Conservation (phyloP, 2,113 vertebrate species). For the Petaurus breviceps region DNA sequence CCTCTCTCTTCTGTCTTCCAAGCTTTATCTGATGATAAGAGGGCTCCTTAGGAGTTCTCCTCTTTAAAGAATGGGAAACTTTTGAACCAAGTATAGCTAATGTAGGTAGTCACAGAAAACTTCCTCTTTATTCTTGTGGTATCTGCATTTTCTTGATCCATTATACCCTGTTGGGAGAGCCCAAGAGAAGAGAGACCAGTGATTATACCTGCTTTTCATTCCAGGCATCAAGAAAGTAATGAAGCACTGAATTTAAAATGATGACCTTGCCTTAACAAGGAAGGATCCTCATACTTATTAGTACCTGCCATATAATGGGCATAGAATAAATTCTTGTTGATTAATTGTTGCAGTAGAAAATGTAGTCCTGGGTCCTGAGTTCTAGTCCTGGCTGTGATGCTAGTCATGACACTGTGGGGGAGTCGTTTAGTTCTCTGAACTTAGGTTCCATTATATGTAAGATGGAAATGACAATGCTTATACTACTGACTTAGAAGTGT, state of each 20-base stretch:
- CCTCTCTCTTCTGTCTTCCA: background rate
- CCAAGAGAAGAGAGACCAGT: background rate
- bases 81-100: background rate
- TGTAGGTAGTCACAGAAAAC: background rate
- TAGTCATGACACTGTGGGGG: background rate
- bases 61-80: background rate
- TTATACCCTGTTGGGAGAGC: background rate
- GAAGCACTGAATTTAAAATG: background rate
- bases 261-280: background rate
- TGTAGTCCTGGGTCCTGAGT: background rate
- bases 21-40: background rate
- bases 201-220: background rate
- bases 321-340: background rate
- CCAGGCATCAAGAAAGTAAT: background rate
- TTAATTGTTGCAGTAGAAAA: background rate
- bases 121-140: background rate
- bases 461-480: background rate
- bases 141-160: background rate
- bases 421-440: background rate
- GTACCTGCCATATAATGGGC: background rate
- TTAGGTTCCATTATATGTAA: background rate
- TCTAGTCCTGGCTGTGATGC: background rate
- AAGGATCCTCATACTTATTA: background rate
- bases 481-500: background rate
- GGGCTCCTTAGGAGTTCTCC: background rate